phyloP scores from a whole-genome alignment of 2,888 invertebrate species.

The Norana najaformis region DNA sequence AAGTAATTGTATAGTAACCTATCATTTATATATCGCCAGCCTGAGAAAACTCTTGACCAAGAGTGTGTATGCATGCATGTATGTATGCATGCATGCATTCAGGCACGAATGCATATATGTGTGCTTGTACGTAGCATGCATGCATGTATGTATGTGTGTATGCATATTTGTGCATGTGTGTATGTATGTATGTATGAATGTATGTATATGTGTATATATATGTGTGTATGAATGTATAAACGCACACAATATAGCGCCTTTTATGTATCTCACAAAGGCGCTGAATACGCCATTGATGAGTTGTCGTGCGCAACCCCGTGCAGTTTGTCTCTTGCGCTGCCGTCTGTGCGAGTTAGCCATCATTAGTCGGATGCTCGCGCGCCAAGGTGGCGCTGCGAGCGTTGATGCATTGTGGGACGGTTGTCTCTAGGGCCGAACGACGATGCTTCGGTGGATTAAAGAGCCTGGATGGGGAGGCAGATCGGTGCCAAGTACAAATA shows the following conservation, averaged over 20 bases:
- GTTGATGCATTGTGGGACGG: constrained; percentile 6
- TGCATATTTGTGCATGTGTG: no score
- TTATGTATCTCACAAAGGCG: neutral
- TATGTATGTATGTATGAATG: no score
- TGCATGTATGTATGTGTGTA: no score
- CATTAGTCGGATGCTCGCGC: neutral
- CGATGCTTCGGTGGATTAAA: constrained; percentile 6
- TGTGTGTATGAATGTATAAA: no score
- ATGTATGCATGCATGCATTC: no score
- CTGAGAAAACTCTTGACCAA: no score
- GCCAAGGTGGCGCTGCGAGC: constrained; percentile 6
- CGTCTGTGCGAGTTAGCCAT: neutral
- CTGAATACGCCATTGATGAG: neutral
- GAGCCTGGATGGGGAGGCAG: constrained; percentile 13
- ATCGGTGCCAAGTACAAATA: neutral
- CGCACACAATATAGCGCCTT: neutral
- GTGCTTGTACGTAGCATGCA: no score
- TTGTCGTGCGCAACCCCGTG: neutral
- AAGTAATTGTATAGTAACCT: no score
- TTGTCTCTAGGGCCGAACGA: neutral
- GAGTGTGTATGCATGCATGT: no score
- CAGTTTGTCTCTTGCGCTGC: neutral
- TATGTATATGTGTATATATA: no score
- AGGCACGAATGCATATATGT: no score
- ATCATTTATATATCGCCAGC: no score